Conservation (phyloP, 2,888 invertebrate species). For the Folsomia candida region DNA sequence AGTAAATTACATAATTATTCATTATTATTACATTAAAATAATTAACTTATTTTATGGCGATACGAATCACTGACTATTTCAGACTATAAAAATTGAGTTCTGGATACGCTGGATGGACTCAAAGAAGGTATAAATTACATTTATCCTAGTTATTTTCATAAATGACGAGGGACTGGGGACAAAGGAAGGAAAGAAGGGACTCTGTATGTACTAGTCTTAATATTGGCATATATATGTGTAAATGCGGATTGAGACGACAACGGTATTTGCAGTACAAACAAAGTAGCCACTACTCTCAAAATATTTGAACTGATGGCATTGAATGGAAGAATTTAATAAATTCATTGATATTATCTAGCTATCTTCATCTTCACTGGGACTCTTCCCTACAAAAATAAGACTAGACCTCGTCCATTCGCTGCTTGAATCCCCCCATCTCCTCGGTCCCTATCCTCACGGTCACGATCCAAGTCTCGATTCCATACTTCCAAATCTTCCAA, state of each 20-base stretch:
- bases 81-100: background rate
- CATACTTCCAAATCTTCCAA: slow-evolving; percentile 18
- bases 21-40: no score
- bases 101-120: background rate
- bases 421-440: slow-evolving; percentile 23
- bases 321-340: background rate
- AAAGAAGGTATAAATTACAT: background rate
- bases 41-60: background rate
- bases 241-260: background rate
- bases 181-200: background rate
- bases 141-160: no score
- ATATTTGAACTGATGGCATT: background rate
- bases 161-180: no score
- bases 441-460: slow-evolving; percentile 21
- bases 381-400: slow-evolving; percentile 29
- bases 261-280: background rate
- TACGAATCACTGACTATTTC: background rate
- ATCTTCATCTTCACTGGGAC: background rate
- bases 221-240: no score
- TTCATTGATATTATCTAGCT: no score
- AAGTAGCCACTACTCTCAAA: no score
- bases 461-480: slow-evolving; percentile 25
- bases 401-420: slow-evolving; percentile 28
- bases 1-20: no score
- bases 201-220: background rate